Base-by-base conservation (phyloP, 1,140 invertebrate species). In the Colletes gigas region DNA sequence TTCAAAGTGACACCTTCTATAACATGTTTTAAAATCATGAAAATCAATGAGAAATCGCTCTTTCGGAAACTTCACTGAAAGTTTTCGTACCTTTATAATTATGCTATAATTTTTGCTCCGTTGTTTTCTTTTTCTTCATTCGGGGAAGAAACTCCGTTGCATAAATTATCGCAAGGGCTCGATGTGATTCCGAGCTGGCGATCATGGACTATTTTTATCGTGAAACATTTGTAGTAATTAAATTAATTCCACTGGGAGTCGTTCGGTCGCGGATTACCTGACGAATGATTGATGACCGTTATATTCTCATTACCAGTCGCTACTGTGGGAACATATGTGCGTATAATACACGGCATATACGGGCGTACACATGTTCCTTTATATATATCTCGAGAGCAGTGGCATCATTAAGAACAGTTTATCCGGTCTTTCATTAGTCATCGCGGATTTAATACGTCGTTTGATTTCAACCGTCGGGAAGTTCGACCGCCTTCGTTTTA, bases 201-300 rank as follows among this genome's bases (percentile, higher is more conserved):
- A 85, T 82, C 70, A 52, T 15, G 54, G 30, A 55, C 19, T 52
- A 85, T 78, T 84, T 85, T 85, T 84, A 70, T 47, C 57, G 47
- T 10, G 44, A 60, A 83, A 78, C 74, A 87, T 83, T 87, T 83
- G 84, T 83, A 81, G 81, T 87, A 87, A 87, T 87, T 87, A 87
- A 87, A 87, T 87, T 87, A 87, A 87, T 88, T 88, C 83, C 63
- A 19, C 17, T 60, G 86, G 72, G 78, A 84, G 69, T 82, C 79
- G 82, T 79, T 67, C 71, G 72, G 57, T 62, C 75, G 68, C 9
- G 19, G 79, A 87, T 88, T 82, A 85, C 85, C 76, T 54, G 86
- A 88, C 84, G 75, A 88, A 86, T 88, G 87, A 88, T 88, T 88
- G 81, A 88, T 88, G 87, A 88, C 80, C 73, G 60, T 82, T 86